Evolutionary conservation across 1,140 invertebrate genomes (phyloP), one percentile per base, ranked within the genome.

Genomic region (Choristoneura fumiferana): DNA sequence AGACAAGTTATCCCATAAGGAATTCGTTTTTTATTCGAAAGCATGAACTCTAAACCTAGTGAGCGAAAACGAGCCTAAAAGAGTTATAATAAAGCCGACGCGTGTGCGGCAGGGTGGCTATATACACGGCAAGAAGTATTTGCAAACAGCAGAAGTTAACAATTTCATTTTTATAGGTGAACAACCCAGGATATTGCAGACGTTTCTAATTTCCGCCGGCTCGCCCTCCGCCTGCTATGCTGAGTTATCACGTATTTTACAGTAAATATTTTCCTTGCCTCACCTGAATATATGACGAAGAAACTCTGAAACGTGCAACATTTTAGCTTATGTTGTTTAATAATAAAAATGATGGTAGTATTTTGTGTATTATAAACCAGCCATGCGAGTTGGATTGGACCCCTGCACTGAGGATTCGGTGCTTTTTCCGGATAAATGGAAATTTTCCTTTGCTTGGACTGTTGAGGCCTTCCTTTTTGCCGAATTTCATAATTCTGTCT

Each of bases 111-210:
- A 15, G 22, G 17, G 17, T 10, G 43, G 40, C 13, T 15, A 14
- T 18, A 10, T 10, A 0, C n/a, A 49, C 43, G 43, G 22, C 43
- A 12, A 49, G 43, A 29, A 17, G 43, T 22, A 49, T 49, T 49
- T 55, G 55, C 58, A 55, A 40, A 22, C 55, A 53, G 57, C 22
- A 36, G 39, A 52, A 66, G 68, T 67, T 70, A 69, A 65, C 60
- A 66, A 67, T 71, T 72, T 68, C 65, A 67, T 69, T 75, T 69
- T 72, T 69, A 68, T 71, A 64, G 69, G 63, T 71, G 62, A 73
- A 71, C 62, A 63, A 63, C 57, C 60, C 67, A 62, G 73, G 73
- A 73, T 71, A 76, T 73, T 76, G 65, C 71, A 73, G 67, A 76
- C 65, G 67, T 63, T 73, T 71, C 69, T 76, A 70, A 76, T 76